Conservation (phyloP, 2,888 invertebrate species). For the Gastracanthus pulcherrimus region DNA sequence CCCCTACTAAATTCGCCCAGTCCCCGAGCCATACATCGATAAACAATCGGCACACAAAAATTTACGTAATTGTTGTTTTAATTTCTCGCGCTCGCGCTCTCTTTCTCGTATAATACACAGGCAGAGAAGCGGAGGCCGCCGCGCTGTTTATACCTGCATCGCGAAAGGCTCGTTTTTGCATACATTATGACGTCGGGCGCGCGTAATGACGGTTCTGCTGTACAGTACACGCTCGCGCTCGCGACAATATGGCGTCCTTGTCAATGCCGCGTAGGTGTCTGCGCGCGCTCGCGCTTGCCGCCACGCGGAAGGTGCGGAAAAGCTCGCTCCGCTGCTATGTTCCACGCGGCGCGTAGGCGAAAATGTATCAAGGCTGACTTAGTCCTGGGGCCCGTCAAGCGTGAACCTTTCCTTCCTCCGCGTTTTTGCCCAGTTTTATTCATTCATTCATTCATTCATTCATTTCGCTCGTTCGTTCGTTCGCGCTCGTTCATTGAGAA, state of each 20-base stretch:
- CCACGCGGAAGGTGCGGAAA: constrained; percentile 44
- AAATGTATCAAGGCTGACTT: constrained; percentile 72
- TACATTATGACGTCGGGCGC: constrained; percentile 24
- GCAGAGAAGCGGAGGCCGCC: constrained; percentile 20
- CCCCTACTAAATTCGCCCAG: constrained; percentile 17
- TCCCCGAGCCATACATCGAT: background rate
- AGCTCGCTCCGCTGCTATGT: constrained; percentile 19
- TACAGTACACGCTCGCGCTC: background rate
- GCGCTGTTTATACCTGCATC: constrained; percentile 27
- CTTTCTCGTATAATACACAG: too few relatives aligned
- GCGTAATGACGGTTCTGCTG: too few relatives aligned
- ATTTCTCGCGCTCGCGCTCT: background rate
- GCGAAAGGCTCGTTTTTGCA: constrained; percentile 33
- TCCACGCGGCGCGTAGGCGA: constrained; percentile 68
- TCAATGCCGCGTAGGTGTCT: constrained; percentile 71
- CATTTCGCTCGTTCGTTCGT: background rate
- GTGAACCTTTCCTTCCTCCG: constrained; percentile 34
- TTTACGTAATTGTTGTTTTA: constrained; percentile 20
- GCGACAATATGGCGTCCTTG: constrained; percentile 67
- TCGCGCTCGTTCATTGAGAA: constrained; percentile 27
- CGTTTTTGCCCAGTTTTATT: too few relatives aligned
- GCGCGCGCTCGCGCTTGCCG: constrained; percentile 63
- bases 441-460: too few relatives aligned
- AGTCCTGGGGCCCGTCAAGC: constrained; percentile 18
- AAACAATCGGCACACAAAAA: background rate